Evolutionary conservation across 2,113 vertebrate genomes (phyloP).

Genomic region (Malurus elegans): DNA sequence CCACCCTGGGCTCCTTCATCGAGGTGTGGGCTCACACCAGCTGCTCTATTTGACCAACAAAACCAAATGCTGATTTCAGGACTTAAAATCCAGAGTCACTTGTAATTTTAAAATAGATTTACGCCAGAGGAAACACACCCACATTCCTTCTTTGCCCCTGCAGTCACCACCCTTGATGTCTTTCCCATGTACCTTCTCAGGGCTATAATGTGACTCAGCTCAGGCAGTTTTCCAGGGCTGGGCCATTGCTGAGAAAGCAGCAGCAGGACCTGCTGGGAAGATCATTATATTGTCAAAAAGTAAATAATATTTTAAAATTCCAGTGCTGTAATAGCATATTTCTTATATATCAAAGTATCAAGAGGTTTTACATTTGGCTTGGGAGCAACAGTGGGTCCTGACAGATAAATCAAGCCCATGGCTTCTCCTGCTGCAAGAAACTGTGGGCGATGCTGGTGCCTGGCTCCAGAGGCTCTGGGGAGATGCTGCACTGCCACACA

Average conservation of each 20-base stretch:
- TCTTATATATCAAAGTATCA: background rate
- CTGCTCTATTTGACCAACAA: background rate
- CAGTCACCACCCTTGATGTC: background rate
- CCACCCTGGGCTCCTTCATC: background rate
- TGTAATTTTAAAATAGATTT: background rate
- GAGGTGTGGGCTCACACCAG: background rate
- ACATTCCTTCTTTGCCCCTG: background rate
- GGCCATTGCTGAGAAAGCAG: background rate
- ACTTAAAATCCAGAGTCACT: background rate
- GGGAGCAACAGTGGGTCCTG: background rate
- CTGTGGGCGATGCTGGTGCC: background rate
- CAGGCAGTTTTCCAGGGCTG: background rate
- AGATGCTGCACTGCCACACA: background rate
- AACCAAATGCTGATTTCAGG: background rate
- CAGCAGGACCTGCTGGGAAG: background rate
- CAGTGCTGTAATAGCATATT: background rate
- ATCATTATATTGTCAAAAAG: background rate
- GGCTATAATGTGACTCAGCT: background rate
- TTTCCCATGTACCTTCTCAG: background rate
- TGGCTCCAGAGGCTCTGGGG: accelerated
- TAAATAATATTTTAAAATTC: background rate
- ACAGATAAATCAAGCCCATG: background rate
- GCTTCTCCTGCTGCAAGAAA: background rate
- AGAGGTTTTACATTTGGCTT: background rate
- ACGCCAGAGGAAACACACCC: background rate